Evolutionary conservation across 2,113 vertebrate species (phyloP), one percentile per base, ranked within the genome.

Genomic region (Haemorhous mexicanus): DNA sequence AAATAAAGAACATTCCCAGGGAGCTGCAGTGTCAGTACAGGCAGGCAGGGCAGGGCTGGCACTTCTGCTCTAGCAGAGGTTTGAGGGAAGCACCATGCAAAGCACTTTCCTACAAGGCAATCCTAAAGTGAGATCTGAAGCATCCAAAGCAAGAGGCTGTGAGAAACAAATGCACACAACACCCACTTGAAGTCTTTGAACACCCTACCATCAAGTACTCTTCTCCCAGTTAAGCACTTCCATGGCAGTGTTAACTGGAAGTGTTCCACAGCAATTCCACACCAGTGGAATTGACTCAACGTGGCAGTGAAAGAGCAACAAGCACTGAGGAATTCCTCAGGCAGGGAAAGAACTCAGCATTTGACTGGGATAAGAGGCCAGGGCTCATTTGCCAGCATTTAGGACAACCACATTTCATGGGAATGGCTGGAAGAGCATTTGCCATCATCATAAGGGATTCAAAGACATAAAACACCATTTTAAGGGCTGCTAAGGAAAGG

Each of bases 61-160:
- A 1, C 44, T 68, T 5, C 64, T 92, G 58, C 27, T n/a, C 35
- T 11, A 78, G 93, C 91, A 83, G 67, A 50, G 17, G 0, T 23
- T 43, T 28, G 10, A 69, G 63, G 79, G 49, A 35, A 90, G 94
- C 94, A 93, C 86, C 95, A 87, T 90, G 95, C 96, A 96, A 94
- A 95, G 95, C 94, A 2, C 49, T 49, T 58, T 43, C 73, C 82
- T 90, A 62, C 17, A 4, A 5, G 70, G 77, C 53, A 84, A 7
- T 20, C 67, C 68, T 41, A 13, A 41, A 62, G 37, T 11, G 72
- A 39, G 26, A 66, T 35, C 85, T 70, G 59, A 80, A 94, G 90
- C 94, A 94, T 5, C 79, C 82, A 59, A 41, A 95, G 94, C 90
- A 46, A 68, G 66, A 83, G n/a, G 84, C 50, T 79, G 84, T 50